Evolutionary conservation across 2,113 vertebrate genomes (phyloP).

Genomic region (Proteles cristata): DNA sequence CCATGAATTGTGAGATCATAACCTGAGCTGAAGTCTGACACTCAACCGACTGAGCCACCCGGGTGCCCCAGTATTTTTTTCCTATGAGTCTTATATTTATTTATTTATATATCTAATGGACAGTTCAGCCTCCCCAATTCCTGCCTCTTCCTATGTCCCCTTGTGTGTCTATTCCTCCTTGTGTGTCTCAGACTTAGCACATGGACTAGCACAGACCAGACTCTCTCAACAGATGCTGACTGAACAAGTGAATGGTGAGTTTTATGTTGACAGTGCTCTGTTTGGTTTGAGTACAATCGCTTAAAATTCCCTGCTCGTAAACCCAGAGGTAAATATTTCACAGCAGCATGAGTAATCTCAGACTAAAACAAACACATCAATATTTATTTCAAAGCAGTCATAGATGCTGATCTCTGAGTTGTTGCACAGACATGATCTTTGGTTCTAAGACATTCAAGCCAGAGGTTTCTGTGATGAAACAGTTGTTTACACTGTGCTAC

Average conservation of each 20-base stretch:
- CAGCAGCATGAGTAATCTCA: background rate
- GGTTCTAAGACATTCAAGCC: background rate
- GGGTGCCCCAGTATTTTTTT: too few species aligned
- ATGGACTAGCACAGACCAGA: background rate
- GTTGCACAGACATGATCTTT: slow-evolving; percentile 1
- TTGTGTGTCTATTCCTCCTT: background rate
- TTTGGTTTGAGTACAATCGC: background rate
- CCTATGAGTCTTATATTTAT: background rate
- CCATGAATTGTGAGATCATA: too few species aligned
- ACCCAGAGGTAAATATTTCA: slow-evolving; percentile 48
- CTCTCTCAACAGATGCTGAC: background rate
- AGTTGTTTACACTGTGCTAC: background rate
- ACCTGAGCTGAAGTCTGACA: too few species aligned
- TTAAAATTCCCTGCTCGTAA: background rate
- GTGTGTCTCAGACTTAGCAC: background rate
- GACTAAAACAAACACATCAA: slow-evolving; percentile 51
- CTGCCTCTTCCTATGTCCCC: background rate
- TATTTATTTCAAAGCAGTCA: slow-evolving; percentile 13
- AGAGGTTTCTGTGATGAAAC: slow-evolving; percentile 32
- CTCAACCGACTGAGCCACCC: too few species aligned
- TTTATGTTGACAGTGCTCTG: background rate
- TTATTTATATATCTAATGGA: background rate
- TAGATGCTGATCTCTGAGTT: background rate
- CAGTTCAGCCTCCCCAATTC: background rate
- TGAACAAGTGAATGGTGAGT: background rate